Conservation (phyloP, 2,113 vertebrate species). For the Theropithecus gelada region DNA sequence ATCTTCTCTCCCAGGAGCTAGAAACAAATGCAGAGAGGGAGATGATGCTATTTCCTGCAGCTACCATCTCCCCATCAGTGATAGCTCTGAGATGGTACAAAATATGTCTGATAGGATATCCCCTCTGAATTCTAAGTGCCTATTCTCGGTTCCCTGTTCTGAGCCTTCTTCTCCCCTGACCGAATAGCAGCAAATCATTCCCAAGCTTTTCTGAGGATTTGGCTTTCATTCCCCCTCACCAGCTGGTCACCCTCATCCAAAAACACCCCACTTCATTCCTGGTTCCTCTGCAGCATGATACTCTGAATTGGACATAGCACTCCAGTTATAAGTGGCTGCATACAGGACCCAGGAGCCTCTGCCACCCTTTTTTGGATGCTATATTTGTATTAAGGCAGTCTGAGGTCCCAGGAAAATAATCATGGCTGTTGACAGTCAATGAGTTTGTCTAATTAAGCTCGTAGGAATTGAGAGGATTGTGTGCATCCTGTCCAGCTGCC, state of each 20-base stretch:
- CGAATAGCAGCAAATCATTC: background rate
- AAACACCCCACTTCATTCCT: background rate
- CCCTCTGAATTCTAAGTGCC: background rate
- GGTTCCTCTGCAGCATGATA: background rate
- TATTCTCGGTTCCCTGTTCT: background rate
- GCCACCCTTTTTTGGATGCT: background rate
- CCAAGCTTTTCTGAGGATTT: background rate
- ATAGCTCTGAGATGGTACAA: background rate
- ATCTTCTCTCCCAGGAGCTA: background rate
- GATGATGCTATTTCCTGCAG: background rate
- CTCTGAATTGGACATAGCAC: accelerated
- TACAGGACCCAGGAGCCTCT: background rate
- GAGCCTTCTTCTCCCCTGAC: background rate
- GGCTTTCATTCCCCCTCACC: background rate
- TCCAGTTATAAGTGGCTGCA: background rate
- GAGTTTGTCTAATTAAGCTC: conserved; percentile 15
- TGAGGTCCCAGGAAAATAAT: background rate
- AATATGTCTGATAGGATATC: background rate
- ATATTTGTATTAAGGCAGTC: background rate
- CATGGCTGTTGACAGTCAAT: background rate
- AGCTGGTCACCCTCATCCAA: background rate
- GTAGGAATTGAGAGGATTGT: background rate
- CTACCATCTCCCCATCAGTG: background rate
- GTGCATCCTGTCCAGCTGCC: conserved; percentile 16
- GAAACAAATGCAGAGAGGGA: background rate